Evolutionary conservation across 2,113 vertebrate genomes (phyloP).

Genomic region (Phodopus roborovskii): DNA sequence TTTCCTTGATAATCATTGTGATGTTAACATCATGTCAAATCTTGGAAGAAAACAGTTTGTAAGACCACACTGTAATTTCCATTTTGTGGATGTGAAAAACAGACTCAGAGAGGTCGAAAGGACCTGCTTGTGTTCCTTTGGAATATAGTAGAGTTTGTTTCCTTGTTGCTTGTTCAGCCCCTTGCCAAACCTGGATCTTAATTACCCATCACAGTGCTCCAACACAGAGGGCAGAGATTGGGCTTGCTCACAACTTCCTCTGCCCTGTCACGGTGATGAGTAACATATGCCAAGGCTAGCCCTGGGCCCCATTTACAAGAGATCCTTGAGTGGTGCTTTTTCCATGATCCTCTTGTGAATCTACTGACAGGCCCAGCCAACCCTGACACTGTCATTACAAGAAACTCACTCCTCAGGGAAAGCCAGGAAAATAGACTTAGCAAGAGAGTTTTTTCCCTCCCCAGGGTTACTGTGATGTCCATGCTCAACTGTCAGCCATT

Average conservation of each 20-base stretch:
- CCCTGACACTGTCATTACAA: background rate
- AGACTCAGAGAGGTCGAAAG: background rate
- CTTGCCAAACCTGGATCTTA: background rate
- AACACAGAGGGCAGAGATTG: background rate
- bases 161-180: background rate
- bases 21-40: background rate
- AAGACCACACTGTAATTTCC: background rate
- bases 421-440: background rate
- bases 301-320: fast-evolving
- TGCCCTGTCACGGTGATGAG: fast-evolving
- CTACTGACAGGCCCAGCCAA: background rate
- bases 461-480: background rate
- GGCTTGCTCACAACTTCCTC: fast-evolving
- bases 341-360: background rate
- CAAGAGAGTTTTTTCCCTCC: background rate
- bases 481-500: background rate
- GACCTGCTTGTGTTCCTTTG: background rate
- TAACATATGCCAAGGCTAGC: background rate
- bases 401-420: background rate
- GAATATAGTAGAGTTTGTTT: background rate
- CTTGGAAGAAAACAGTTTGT: background rate
- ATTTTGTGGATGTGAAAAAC: background rate
- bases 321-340: background rate
- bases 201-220: fast-evolving
- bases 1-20: background rate